Base-by-base conservation (phyloP, 2,888 invertebrate species). In the Philhelius pedissequus region DNA sequence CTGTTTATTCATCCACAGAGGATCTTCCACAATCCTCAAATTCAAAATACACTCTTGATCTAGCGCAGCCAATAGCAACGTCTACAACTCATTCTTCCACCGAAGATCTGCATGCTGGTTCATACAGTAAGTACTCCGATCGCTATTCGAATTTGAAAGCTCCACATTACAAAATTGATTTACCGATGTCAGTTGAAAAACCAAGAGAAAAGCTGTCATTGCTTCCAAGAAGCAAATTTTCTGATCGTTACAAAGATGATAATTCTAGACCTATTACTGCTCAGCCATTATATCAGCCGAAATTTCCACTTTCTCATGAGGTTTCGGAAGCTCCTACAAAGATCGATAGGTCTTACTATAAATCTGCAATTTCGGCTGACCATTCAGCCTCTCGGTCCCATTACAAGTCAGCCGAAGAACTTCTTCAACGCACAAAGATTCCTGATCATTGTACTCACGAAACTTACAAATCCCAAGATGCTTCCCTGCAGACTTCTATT, bases 211-310 rank as follows among this genome's bases (percentile, higher is more conserved):
- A 79, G 13, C 2, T 56, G 3, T 8, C 71, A 1, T n/a, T 70
- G 2, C 45, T 84, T 30, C 75, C 80, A 25, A 54, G 70, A 5
- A 80, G 80, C 25, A 84, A 84, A 25, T 84, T 80, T 45, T 74
- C 78, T 25, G 80, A 84, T 62, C 84, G 80, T 15, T 56, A 80
- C 25, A 77, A 62, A 18, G 18, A 15, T 8, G 78, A 78, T 62
- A 75, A 75, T 13, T 0, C 60, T 11, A 45, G 35, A n/a, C 18
- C 58, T 1, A 5, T 30, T 1, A 62, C 62, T 0, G 30, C 13
- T 20, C 54, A 60, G 6, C 40, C 25, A 18, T 11, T 32, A 20
- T 25, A 54, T 2, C 70, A 64, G 2, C 54, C 58, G 1, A 78
- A 60, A 18, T 62, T 74, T 1, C 60, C 73, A 13, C 1, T 43